Evolutionary conservation across 1,140 invertebrate species (phyloP).

Genomic region (Pinna nobilis): DNA sequence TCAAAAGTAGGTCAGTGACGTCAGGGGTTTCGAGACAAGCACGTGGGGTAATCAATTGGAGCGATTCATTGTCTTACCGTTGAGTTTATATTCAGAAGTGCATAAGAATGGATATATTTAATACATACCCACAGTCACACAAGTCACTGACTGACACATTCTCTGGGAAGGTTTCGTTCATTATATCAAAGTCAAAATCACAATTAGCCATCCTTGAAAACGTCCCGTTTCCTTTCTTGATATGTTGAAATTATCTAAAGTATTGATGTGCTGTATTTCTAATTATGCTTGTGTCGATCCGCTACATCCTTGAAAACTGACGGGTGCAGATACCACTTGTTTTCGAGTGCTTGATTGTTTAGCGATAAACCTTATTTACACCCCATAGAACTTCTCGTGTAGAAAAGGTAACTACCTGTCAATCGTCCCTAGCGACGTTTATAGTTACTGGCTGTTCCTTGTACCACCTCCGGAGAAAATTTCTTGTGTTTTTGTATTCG

Average conservation of each 20-base stretch:
- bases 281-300: too few species aligned
- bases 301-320: too few species aligned
- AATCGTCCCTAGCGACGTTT: conserved; percentile 45
- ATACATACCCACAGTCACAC: conserved; percentile 69
- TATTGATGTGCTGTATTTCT: too few species aligned
- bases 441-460: conserved; percentile 56
- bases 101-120: too few species aligned
- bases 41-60: too few species aligned
- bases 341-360: not conserved
- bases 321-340: too few species aligned
- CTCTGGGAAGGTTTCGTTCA: conserved; percentile 59
- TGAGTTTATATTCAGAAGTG: too few species aligned
- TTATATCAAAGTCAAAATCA: conserved; percentile 40
- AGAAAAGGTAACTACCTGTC: conserved; percentile 2
- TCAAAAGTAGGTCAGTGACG: too few species aligned
- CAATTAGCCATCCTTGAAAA: conserved; percentile 3
- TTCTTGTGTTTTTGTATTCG: not conserved
- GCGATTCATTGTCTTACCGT: too few species aligned
- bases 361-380: not conserved
- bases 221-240: too few species aligned
- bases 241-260: too few species aligned
- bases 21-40: too few species aligned
- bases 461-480: conserved; percentile 31
- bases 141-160: conserved; percentile 59
- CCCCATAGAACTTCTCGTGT: not conserved